Evolutionary conservation across 2,888 invertebrate species (phyloP).

Genomic region (Mythimna impura): DNA sequence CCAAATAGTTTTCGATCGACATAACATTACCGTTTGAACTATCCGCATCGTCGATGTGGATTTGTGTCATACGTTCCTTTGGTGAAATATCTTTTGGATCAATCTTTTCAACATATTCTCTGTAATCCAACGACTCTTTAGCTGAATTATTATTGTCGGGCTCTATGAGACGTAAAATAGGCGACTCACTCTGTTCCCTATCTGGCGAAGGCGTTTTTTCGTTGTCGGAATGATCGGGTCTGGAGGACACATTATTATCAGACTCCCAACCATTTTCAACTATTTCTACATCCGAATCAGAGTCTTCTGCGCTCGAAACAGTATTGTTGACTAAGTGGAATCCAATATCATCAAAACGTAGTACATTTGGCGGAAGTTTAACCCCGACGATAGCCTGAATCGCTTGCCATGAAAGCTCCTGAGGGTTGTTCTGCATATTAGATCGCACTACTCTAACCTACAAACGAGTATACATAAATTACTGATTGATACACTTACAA

Average conservation of each 20-base stretch:
- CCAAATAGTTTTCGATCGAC: constrained; percentile 89
- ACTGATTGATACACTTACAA: constrained; percentile 74
- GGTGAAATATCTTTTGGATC: constrained; percentile 85
- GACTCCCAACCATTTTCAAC: constrained; percentile 89
- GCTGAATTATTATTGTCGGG: constrained; percentile 87
- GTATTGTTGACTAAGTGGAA: constrained; percentile 88
- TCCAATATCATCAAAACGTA: constrained; percentile 89
- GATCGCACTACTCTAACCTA: constrained; percentile 90
- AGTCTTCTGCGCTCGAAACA: constrained; percentile 86
- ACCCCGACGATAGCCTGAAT: constrained; percentile 90
- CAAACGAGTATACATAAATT: constrained; percentile 88
- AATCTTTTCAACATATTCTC: constrained; percentile 84
- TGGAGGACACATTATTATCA: constrained; percentile 86
- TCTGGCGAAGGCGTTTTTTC: constrained; percentile 85
- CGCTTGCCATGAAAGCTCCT: constrained; percentile 91
- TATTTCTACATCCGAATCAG: constrained; percentile 89
- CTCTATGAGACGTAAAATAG: constrained; percentile 86
- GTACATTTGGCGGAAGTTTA: constrained; percentile 89
- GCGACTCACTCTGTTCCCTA: constrained; percentile 86
- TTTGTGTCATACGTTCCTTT: constrained; percentile 79
- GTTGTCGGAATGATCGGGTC: constrained; percentile 87
- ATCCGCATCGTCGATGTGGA: constrained; percentile 84
- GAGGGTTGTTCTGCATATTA: constrained; percentile 91
- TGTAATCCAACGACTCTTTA: constrained; percentile 83
- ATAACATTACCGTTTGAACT: constrained; percentile 88